Base-by-base conservation (phyloP, 2,888 invertebrate species). In the Kuschelorhynchus macadamiae region DNA sequence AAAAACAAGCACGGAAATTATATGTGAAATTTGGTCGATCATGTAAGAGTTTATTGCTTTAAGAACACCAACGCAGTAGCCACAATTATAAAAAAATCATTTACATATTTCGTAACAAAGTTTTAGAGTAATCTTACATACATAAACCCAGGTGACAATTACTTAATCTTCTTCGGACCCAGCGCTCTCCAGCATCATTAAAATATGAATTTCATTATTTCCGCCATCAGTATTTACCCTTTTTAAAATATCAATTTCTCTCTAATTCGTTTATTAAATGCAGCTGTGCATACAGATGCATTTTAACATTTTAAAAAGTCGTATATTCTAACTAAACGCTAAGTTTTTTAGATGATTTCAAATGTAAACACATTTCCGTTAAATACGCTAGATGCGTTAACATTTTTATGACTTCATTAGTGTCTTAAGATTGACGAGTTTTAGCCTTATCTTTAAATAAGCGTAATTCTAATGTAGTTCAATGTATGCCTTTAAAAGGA, bases 371-470 rank as follows among this genome's bases (percentile, higher is more conserved):
- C 32, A 39, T 60, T 50, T 59, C 62, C 59, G 71, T 67, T 70
- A 67, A 70, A 70, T 67, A 66, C 61, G 57, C 64, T 47, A 47
- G 41, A 30, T 32, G 67, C 63, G 70, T 70, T 71, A 71, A 71
- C 71, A 46, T 60, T 63, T 71, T 70, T 70, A 70, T 63, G 60
- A 55, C 67, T 66, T 67, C 59, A 70, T 70, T 70, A 70, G 68
- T 25, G 42, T 50, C 49, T 57, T 55, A 55, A 55, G 25, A 55
- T 21, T 8, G 36, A 16, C 14, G 62, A 63, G 55, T 63, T 55
- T 63, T 63, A 12, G 47, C 46, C 2, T 21, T 11, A 16, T 2
- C 18, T 17, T 46, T 2, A 7, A 39, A n/a, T 39, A 39, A 9
- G 3, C 25, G 25, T 25, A n/a, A n/a, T n/a, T n/a, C n/a, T n/a